Percentiles rank a stretch among this genome's conserved stretches.
These are phyloP conservation scores for Cathartes aura DNA, from an alignment of 2,113 vertebrate genomes.

Conservation along the genomic window DNA sequence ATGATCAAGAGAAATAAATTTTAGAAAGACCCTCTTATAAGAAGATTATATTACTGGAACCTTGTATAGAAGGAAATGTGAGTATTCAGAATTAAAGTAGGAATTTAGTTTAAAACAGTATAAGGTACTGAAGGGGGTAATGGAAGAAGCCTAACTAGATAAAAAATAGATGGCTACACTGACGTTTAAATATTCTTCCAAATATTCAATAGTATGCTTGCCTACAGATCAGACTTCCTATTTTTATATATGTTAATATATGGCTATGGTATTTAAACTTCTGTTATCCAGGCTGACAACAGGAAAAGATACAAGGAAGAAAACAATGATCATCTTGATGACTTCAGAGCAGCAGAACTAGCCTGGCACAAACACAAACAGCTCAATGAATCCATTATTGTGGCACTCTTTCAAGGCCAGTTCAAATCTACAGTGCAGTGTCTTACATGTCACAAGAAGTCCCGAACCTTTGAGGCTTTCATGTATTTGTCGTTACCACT, in stretches of 20 bases:
- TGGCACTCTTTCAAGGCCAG: conserved; percentile 95
- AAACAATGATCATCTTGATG: conserved; percentile 90
- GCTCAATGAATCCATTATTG: conserved; percentile 95
- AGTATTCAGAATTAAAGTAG: background rate
- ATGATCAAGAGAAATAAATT: background rate
- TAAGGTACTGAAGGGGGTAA: background rate
- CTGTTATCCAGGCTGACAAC: conserved; percentile 87
- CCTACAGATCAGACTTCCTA: background rate
- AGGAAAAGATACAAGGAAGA: conserved; percentile 94
- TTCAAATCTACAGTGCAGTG: conserved; percentile 98
- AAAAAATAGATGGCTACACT: background rate
- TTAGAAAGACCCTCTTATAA: background rate
- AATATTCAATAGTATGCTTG: background rate
- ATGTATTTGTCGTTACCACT: conserved; percentile 95
- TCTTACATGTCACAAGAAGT: conserved; percentile 92
- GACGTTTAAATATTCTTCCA: background rate
- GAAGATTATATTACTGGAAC: background rate
- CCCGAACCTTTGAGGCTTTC: conserved; percentile 96
- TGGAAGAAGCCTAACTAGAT: background rate
- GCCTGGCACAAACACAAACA: conserved; percentile 96
- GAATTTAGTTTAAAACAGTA: background rate
- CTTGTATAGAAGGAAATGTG: background rate
- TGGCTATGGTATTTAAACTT: background rate
- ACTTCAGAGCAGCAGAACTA: conserved; percentile 87
- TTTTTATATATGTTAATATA: background rate